Base-by-base conservation (phyloP, 2,113 vertebrate genomes). In the Conger conger region DNA sequence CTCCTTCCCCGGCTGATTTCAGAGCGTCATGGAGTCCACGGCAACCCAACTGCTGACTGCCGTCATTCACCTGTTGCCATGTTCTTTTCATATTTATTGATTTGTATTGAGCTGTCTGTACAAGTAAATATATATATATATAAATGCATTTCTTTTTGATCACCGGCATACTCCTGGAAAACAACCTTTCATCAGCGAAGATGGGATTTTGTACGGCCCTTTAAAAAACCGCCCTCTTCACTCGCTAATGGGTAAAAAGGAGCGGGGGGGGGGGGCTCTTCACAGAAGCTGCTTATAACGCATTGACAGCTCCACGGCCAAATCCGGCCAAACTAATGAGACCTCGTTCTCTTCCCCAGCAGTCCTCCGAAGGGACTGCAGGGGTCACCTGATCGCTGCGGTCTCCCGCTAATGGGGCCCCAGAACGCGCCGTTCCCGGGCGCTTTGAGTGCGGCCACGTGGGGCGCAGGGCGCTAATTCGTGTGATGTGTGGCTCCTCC, bases 121-220 rank as follows among this genome's bases (percentile, higher is more conserved):
- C 4, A 60, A 23, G 7, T 23, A 60, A 23, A 60, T 7, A 23
- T 8, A 23, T 8, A 4, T 60, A 3, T 63, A 53, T 53, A 53
- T 53, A 53, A 9, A 63, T 23, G 23, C 23, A 23, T 63, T 80
- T 5, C 76, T 85, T 76, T 84, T 35, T 83, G 85, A 86, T 83
- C 80, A 80, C 15, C 20, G 53, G 82, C 85, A 77, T 85, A 60
- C 57, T 80, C 60, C 80, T 54, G 17, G 82, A 87, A 86, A 85
- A 88, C 83, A 77, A 81, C 42, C 81, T 53, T 86, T 87, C 84
- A 40, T 88, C 79, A 76, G 30, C 23, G 77, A 81, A 84, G 84
- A 86, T 85, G 84, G 76, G 84, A 78, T 81, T 85, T 87, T 80
- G 50, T 80, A 87, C 87, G 85, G 88, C 88, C 87, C 18, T 63